phyloP scores from a whole-genome alignment of 2,113 vertebrate species.

The Macrotus californicus region DNA sequence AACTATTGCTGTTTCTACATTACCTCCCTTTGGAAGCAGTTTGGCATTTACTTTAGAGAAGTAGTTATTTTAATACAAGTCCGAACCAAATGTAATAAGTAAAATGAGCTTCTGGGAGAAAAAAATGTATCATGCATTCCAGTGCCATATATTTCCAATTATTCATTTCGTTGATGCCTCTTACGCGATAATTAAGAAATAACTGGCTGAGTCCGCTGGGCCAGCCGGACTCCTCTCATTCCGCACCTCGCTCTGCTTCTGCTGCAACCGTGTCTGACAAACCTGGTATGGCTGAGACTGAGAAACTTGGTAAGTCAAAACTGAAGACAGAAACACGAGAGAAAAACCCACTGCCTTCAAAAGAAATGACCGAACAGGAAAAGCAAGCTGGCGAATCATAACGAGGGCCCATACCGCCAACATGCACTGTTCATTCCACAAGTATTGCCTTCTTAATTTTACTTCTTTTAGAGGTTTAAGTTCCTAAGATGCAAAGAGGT shows the following conservation, averaged over 20 bases:
- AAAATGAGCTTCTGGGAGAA: not conserved
- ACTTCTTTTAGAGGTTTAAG: not conserved
- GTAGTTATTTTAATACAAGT: not conserved
- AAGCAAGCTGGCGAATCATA: not conserved
- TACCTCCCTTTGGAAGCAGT: not conserved
- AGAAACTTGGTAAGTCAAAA: too few relatives aligned
- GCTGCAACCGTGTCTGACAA: too few relatives aligned
- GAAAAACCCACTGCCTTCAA: not conserved
- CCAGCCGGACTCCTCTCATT: too few relatives aligned
- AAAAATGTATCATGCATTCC: not conserved
- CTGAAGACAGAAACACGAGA: too few relatives aligned
- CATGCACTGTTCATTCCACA: not conserved
- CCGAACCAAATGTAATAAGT: slow-evolving; percentile 24
- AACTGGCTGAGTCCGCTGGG: too few relatives aligned
- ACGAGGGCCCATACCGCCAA: not conserved
- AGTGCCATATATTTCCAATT: slow-evolving; percentile 2
- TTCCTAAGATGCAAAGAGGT: not conserved
- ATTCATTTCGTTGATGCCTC: not conserved
- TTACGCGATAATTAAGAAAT: not conserved
- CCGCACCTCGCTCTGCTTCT: too few relatives aligned
- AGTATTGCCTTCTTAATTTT: not conserved
- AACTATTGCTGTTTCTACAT: not conserved
- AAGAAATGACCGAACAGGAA: not conserved
- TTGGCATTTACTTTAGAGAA: not conserved
- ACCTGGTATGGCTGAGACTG: too few relatives aligned